Base-by-base conservation (phyloP, 2,888 invertebrate species). In the Cantharis rufa region DNA sequence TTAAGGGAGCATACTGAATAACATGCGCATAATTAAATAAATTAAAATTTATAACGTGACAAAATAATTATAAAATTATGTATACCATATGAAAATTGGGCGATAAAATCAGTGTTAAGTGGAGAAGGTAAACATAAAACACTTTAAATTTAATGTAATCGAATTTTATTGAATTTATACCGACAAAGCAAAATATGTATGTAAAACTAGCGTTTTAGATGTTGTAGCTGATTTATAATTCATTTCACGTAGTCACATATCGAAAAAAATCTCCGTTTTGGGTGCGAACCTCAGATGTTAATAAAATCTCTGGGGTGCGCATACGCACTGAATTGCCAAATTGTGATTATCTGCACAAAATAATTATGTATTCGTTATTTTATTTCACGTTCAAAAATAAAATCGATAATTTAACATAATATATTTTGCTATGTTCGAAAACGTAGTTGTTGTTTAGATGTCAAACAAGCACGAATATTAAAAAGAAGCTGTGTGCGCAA, bases 1-100 rank as follows among this genome's bases (percentile, higher is more conserved):
- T 74, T 73, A 73, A 71, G 62, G 71, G 74, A 74, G 69, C 73
- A 66, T 62, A 62, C 64, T 70, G 24, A 15, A 63, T 69, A 63
- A 74, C 70, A 74, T 74, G 63, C 63, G 64, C 70, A 28, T 77
- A 77, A 77, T 77, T 77, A 74, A 74, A 74, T 77, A 77, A 71
- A 61, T 62, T 62, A 63, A 69, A 71, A 69, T 64, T 66, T 48
- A 28, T 63, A 48, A 71, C 24, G 63, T 63, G 62, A 71, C 48
- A 48, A 48, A 48, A 48, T 48, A 48, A 48, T 48, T 48, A 48
- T 48, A 48, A 48, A 48, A 48, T 48, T 48, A 48, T 48, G n/a
- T 48, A 48, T n/a, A 48, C 48, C 48, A 48, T 48, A 48, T 48
- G 48, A 48, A 32, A 48, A 48, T 48, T 48, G 48, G n/a, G 48